These are phyloP conservation scores for Drosophila pseudotakahashii DNA, from an alignment of 2,888 invertebrate genomes.

Conservation along the genomic window DNA sequence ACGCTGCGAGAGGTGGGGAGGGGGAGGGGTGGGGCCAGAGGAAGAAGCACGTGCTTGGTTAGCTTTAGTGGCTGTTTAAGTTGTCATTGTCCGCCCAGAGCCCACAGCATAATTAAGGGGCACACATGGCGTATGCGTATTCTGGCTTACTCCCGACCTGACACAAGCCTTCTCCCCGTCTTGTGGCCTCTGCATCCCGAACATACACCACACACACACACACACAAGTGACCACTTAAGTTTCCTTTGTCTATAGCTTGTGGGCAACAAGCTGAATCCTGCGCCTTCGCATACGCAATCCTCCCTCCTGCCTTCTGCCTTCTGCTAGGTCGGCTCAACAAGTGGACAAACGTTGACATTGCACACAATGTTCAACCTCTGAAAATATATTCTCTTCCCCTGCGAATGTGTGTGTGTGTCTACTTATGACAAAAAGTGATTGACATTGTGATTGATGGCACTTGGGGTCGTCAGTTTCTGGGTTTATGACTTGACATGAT, in stretches of 20 bases:
- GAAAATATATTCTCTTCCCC: slow-evolving; percentile 39
- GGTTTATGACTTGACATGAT: slow-evolving; percentile 65
- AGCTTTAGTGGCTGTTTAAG: slow-evolving; percentile 72
- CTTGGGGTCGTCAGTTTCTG: slow-evolving; percentile 54
- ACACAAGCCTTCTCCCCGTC: slow-evolving; percentile 10
- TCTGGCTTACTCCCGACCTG: slow-evolving; percentile 50
- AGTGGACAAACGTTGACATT: slow-evolving; percentile 75
- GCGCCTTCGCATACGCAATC: slow-evolving; percentile 44
- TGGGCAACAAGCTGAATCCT: slow-evolving; percentile 28
- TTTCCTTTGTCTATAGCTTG: slow-evolving; percentile 72
- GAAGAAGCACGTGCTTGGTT: slow-evolving; percentile 62
- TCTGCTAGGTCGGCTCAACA: slow-evolving; percentile 59
- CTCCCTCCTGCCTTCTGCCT: slow-evolving; percentile 4
- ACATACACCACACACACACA: neutral
- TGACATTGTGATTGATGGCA: slow-evolving; percentile 76
- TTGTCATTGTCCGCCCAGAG: slow-evolving; percentile 46
- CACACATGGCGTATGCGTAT: slow-evolving; percentile 74
- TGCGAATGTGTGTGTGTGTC: slow-evolving; percentile 25
- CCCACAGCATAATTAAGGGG: slow-evolving; percentile 69
- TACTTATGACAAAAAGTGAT: slow-evolving; percentile 70
- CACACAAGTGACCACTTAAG: slow-evolving; percentile 72
- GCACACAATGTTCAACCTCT: slow-evolving; percentile 56
- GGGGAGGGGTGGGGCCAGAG: neutral
- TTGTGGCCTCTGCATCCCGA: slow-evolving; percentile 2
- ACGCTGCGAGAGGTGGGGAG: neutral